phyloP scores from a whole-genome alignment of 2,113 vertebrate species.

The Toxotes chatareus region DNA sequence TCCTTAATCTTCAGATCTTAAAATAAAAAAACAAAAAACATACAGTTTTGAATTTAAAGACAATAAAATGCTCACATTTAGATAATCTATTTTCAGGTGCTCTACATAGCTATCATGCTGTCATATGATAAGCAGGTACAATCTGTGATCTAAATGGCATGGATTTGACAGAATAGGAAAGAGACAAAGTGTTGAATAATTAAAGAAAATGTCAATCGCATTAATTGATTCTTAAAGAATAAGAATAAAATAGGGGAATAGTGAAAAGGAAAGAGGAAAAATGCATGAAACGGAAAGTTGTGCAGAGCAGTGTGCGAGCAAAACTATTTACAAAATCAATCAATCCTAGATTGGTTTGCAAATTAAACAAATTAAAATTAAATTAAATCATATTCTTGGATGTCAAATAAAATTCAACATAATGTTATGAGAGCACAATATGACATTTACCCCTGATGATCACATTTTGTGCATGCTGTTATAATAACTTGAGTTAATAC shows the following conservation, averaged over 20 bases:
- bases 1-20: background rate
- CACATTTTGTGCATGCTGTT: background rate
- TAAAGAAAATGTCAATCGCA: background rate
- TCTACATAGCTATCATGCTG: background rate
- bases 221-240: background rate
- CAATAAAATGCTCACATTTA: background rate
- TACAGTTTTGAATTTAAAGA: background rate
- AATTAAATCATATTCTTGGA: background rate
- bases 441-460: slow-evolving; percentile 10
- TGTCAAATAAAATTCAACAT: background rate
- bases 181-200: background rate
- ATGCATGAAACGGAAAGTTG: background rate
- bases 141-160: background rate
- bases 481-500: slow-evolving; percentile 4
- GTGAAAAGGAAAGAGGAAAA: background rate
- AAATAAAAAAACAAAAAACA: background rate
- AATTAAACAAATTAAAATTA: slow-evolving; percentile 8
- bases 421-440: background rate
- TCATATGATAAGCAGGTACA: background rate
- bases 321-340: background rate
- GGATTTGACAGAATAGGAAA: background rate
- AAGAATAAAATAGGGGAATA: background rate
- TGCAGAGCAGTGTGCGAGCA: background rate
- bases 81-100: background rate
- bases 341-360: background rate